Evolutionary conservation across 2,888 invertebrate species (phyloP), one percentile per base, ranked within the genome.

Genomic region (Caenorhabditis angaria): DNA sequence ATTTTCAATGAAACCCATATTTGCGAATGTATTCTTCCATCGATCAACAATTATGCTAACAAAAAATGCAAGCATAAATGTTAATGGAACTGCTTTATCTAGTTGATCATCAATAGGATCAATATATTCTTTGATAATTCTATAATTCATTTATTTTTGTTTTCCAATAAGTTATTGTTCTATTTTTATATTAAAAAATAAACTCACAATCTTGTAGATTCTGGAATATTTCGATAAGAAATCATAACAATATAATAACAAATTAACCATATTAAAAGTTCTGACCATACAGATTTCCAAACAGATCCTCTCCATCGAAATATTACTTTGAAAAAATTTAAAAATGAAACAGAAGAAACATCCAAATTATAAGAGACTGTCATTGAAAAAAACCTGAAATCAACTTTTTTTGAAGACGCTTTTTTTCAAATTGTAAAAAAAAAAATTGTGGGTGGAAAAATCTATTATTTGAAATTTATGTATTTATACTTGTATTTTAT

Each of bases 341-440:
- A 62, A 58, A 71, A 73, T 14, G 78, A 76, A 14, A 77, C 80
- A 8, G 82, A 80, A 10, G 77, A 78, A 14, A 83, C 81, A 59
- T 84, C 84, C 60, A 81, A 73, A 63, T 82, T 84, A 61, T 85
- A 85, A 12, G 80, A 77, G 2, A 85, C 82, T 14, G 85, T 85
- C 85, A 85, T 85, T 48, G 8, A n/a, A 48, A 48, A 35, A 35
- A 35, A 57, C 8, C 20, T 32, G 24, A 32, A 47, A 25, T 20
- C 4, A 8, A 2, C 18, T 32, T 32, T n/a, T 22, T 18, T 25
- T 4, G 29, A 12, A 29, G 24, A 20, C 24, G n/a, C 5, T n/a
- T 32, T n/a, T 32, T 32, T 32, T 32, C 10, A 8, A 10, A 32
- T 10, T 8, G 10, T 5, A 32, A 32, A 32, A 32, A 18, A 18